phyloP scores from a whole-genome alignment of 2,113 vertebrate genomes.

The Agelaius tricolor region DNA sequence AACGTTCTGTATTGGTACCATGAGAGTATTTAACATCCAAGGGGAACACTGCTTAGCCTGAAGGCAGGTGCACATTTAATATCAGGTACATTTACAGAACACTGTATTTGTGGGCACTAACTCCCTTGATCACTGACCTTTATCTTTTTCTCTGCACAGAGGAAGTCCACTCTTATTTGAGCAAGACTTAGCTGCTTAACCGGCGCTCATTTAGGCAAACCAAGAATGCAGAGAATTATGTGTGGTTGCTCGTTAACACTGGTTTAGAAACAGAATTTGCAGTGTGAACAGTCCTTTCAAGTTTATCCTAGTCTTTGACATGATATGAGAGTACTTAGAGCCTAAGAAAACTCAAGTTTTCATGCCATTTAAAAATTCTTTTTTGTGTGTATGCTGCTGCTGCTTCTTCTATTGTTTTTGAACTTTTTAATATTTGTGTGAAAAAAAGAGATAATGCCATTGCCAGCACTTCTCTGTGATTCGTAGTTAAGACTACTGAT shows the following conservation, averaged over 20 bases:
- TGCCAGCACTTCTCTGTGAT: neutral
- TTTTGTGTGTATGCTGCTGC: neutral
- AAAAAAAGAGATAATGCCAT: neutral
- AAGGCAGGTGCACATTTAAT: neutral
- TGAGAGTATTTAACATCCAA: neutral
- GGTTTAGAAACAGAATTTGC: neutral
- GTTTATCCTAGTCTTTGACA: neutral
- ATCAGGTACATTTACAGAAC: neutral
- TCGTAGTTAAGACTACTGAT: neutral
- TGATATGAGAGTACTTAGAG: neutral
- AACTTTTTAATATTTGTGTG: neutral
- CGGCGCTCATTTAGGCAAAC: neutral
- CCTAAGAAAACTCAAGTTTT: neutral
- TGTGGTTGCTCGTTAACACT: neutral
- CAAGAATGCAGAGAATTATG: neutral
- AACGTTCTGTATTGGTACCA: neutral
- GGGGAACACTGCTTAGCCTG: neutral
- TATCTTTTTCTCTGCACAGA: neutral
- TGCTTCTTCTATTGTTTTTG: neutral
- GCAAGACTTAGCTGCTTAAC: neutral
- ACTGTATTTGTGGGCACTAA: neutral
- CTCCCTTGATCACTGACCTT: conserved; percentile 50
- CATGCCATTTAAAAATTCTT: neutral
- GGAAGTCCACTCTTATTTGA: conserved; percentile 12
- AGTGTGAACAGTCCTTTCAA: neutral